These are phyloP conservation scores for Schizothorax lantsangensis DNA, from an alignment of 2,797 vertebrate species.

Conservation along the genomic window DNA sequence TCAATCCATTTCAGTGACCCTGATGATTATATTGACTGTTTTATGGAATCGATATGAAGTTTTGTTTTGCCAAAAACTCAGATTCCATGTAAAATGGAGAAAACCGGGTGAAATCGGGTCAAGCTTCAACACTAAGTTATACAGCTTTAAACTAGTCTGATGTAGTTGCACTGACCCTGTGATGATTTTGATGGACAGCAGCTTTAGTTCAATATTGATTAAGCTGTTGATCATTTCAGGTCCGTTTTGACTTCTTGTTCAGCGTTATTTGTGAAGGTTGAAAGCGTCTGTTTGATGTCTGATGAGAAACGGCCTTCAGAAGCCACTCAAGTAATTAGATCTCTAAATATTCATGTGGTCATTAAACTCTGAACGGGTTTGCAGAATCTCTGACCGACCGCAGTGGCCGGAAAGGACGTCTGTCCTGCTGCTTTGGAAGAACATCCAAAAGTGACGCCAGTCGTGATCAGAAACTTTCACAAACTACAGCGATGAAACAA, in stretches of 20 bases:
- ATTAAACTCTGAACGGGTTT: constrained; percentile 78
- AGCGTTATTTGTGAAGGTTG: constrained; percentile 74
- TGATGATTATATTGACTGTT: not conserved
- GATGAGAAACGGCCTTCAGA: constrained; percentile 67
- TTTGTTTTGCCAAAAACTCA: not conserved
- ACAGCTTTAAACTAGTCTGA: not conserved
- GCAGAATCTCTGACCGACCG: constrained; percentile 68
- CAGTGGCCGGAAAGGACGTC: constrained; percentile 71
- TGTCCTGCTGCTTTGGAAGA: constrained; percentile 69
- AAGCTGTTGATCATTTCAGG: constrained; percentile 68
- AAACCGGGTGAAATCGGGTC: not conserved
- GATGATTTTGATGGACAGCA: constrained; percentile 63
- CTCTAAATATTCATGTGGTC: constrained; percentile 80
- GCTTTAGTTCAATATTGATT: constrained; percentile 67
- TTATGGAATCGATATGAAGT: not conserved
- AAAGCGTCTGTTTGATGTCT: constrained; percentile 55
- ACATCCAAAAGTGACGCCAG: constrained; percentile 57
- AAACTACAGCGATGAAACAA: not conserved
- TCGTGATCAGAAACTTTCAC: not conserved
- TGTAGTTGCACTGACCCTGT: constrained; percentile 28
- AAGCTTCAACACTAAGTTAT: not conserved
- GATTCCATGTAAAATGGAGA: not conserved
- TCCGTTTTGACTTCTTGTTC: constrained; percentile 59
- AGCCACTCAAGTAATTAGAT: constrained; percentile 74
- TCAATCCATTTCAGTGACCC: not conserved